A percentile compares a stretch with the other conserved stretches of the same genome.
Evolutionary conservation across 2,113 vertebrate genomes (phyloP).

Genomic region (Mystacornis crossleyi): DNA sequence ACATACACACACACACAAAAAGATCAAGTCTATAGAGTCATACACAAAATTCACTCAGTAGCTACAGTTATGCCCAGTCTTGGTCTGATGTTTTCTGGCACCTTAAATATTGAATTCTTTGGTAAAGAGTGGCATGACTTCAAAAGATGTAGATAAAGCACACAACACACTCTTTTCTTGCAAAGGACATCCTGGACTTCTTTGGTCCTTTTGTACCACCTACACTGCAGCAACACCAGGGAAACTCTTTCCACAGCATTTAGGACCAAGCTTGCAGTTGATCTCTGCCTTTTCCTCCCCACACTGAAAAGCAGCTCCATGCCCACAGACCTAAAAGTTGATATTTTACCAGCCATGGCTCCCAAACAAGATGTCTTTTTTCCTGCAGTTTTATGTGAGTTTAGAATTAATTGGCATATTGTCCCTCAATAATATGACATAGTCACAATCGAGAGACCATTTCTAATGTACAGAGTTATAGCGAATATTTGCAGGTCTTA

Average conservation of each 20-base stretch:
- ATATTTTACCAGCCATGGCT: neutral
- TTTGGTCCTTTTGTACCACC: neutral
- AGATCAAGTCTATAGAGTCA: neutral
- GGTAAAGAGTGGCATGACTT: neutral
- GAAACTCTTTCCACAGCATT: neutral
- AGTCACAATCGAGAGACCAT: neutral
- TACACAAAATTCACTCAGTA: neutral
- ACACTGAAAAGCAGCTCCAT: neutral
- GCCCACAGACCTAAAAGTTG: neutral
- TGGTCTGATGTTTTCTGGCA: neutral
- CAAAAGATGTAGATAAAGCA: neutral
- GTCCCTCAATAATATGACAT: neutral
- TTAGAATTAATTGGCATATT: neutral
- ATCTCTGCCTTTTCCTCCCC: neutral
- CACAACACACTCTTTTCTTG: neutral
- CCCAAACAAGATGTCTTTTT: neutral
- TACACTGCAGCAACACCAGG: neutral
- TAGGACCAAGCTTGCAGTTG: neutral
- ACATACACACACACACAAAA: neutral
- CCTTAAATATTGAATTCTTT: neutral
- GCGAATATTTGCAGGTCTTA: neutral
- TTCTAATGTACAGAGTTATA: neutral
- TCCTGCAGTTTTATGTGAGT: neutral
- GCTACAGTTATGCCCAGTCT: neutral
- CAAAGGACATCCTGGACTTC: neutral